Percentiles rank a stretch among this genome's conserved stretches.
Conservation (phyloP, 2,888 invertebrate species). For the Cheilosia grossa region DNA sequence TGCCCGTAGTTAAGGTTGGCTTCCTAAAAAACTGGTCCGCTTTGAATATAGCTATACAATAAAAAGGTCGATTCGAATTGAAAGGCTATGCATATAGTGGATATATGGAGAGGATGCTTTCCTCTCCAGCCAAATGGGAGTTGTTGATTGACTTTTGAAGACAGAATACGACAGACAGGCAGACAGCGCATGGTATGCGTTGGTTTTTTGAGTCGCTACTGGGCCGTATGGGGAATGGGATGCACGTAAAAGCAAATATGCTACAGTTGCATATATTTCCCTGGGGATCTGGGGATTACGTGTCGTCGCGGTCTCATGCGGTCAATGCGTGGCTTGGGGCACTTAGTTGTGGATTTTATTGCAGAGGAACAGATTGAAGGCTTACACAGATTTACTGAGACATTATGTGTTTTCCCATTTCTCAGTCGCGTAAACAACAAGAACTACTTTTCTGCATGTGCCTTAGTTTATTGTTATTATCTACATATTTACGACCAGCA, state of each 20-base stretch:
- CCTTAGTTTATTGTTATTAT: not conserved
- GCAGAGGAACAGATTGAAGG: not conserved
- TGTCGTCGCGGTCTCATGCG: not conserved
- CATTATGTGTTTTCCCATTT: not conserved
- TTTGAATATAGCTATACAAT: slow-evolving; percentile 31
- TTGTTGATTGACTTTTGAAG: slow-evolving; percentile 50
- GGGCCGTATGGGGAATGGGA: slow-evolving; percentile 8
- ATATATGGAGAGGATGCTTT: slow-evolving; percentile 2
- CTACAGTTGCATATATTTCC: slow-evolving; percentile 38
- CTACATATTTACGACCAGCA: not conserved
- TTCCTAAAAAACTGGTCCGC: slow-evolving; percentile 17
- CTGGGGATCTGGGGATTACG: slow-evolving; percentile 21
- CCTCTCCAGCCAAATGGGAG: slow-evolving; percentile 17
- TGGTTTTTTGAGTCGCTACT: slow-evolving; percentile 15
- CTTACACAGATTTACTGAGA: not conserved
- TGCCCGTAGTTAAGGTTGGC: slow-evolving; percentile 16
- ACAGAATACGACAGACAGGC: slow-evolving; percentile 9
- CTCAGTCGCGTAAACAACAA: not conserved
- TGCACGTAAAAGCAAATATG: slow-evolving; percentile 11
- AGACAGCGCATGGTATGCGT: slow-evolving; percentile 2
- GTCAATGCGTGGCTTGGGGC: slow-evolving; percentile 5
- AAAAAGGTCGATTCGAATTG: slow-evolving; percentile 25
- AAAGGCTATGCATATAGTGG: slow-evolving; percentile 15
- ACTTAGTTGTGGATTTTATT: slow-evolving; percentile 28
- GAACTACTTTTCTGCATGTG: not conserved